Percentiles rank a stretch among this genome's conserved stretches.
phyloP scores from a whole-genome alignment of 37 sponge, comb jelly and placozoan species.

The Geodia barretti region DNA sequence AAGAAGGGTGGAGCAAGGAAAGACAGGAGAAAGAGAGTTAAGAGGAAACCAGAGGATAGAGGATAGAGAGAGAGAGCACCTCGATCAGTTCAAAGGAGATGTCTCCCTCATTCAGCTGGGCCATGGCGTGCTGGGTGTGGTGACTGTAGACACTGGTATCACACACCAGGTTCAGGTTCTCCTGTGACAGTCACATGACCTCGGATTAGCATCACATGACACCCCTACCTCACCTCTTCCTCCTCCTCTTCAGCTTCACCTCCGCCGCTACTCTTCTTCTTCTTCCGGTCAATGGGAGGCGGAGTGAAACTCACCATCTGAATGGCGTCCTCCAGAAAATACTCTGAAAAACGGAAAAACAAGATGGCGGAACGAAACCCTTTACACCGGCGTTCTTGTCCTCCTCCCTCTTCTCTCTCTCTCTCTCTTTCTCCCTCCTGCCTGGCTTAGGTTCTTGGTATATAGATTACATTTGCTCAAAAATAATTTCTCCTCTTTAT shows the following conservation, averaged over 20 bases:
- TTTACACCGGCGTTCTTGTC: slow-evolving; percentile 31
- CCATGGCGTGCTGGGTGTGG: slow-evolving; percentile 52
- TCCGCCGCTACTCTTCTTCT: slow-evolving; percentile 23
- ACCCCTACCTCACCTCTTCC: background rate
- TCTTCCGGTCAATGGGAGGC: slow-evolving; percentile 49
- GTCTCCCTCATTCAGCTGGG: slow-evolving; percentile 44
- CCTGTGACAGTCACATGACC: slow-evolving; percentile 23
- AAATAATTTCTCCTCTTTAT: too few relatives aligned
- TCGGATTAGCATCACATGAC: background rate
- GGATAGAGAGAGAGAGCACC: too few relatives aligned
- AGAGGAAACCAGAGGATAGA: background rate
- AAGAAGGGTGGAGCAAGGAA: background rate
- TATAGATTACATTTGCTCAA: too few relatives aligned
- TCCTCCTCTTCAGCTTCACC: slow-evolving; percentile 6
- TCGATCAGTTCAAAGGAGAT: slow-evolving; percentile 63
- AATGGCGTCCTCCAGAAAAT: slow-evolving; percentile 77
- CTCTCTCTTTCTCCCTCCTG: slow-evolving; percentile 33
- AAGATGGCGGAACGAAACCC: background rate
- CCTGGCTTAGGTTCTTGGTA: background rate
- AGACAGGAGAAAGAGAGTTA: background rate
- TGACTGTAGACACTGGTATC: slow-evolving; percentile 35
- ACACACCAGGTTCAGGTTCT: slow-evolving; percentile 62
- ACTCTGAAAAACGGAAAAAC: slow-evolving; percentile 13
- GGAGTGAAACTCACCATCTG: slow-evolving; percentile 64
- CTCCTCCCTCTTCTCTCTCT: slow-evolving; percentile 51